Conservation (phyloP, 1,140 invertebrate genomes). For the Macrotrachela quadricornifera region DNA sequence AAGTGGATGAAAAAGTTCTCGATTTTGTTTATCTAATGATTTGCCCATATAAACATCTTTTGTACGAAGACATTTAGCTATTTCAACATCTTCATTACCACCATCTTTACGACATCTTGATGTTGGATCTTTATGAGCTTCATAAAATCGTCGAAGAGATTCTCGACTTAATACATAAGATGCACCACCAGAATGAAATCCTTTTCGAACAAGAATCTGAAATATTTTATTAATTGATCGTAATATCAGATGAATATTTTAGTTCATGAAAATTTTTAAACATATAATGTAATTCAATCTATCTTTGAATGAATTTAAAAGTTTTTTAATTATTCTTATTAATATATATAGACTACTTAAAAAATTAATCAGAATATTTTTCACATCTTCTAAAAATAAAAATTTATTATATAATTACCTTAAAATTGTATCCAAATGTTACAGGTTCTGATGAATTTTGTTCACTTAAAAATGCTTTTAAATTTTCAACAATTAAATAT, state of each 20-base stretch:
- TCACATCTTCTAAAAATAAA: too few relatives aligned
- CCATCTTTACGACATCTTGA: slow-evolving; percentile 31
- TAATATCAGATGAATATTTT: too few relatives aligned
- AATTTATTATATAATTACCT: neutral
- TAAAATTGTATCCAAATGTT: slow-evolving; percentile 4
- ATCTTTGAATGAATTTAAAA: too few relatives aligned
- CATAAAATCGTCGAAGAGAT: neutral
- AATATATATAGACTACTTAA: too few relatives aligned
- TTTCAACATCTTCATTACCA: slow-evolving; percentile 4
- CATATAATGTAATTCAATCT: too few relatives aligned
- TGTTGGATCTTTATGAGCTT: neutral
- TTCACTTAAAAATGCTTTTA: slow-evolving; percentile 20
- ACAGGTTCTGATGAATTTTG: slow-evolving; percentile 13
- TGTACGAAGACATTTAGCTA: neutral
- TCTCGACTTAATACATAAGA: slow-evolving; percentile 20
- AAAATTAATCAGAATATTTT: too few relatives aligned
- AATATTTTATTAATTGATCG: too few relatives aligned
- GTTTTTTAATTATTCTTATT: too few relatives aligned
- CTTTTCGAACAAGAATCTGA: neutral
- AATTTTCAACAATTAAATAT: slow-evolving; percentile 39
- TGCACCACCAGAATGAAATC: slow-evolving; percentile 12
- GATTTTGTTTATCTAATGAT: neutral
- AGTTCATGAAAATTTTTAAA: too few relatives aligned
- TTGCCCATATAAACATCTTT: neutral
- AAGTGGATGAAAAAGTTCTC: neutral